phyloP scores from a whole-genome alignment of 2,797 vertebrate species.

The Falco peregrinus region DNA sequence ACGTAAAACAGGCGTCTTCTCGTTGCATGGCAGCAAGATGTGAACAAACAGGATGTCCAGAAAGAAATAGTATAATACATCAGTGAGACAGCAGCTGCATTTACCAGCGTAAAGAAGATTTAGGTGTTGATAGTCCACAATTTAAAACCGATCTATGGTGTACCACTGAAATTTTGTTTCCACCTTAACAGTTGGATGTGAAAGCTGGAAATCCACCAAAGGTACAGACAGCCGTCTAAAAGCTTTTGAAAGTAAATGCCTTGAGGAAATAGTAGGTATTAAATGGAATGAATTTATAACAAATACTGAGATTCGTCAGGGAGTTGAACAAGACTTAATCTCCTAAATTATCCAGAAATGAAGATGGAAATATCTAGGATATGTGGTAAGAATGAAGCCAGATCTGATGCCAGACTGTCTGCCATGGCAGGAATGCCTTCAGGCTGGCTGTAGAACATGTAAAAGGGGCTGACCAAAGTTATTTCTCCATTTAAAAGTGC shows the following conservation, averaged over 20 bases:
- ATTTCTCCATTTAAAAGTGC: not conserved
- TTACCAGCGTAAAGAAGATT: not conserved
- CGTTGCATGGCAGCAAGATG: not conserved
- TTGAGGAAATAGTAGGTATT: slow-evolving; percentile 42
- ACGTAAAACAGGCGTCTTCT: not conserved
- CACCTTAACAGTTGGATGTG: slow-evolving; percentile 51
- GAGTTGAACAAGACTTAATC: slow-evolving; percentile 64
- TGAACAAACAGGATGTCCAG: not conserved
- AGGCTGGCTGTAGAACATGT: not conserved
- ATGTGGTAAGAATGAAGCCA: slow-evolving; percentile 50
- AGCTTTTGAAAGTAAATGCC: slow-evolving; percentile 64
- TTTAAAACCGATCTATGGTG: not conserved
- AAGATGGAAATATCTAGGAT: slow-evolving; percentile 63
- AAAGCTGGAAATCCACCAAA: slow-evolving; percentile 60
- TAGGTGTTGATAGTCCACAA: not conserved
- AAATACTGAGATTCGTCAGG: slow-evolving; percentile 30
- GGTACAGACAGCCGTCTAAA: slow-evolving; percentile 37
- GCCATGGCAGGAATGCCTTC: slow-evolving; percentile 38
- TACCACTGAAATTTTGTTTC: slow-evolving; percentile 40
- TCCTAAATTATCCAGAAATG: slow-evolving; percentile 65
- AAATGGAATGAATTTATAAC: slow-evolving; percentile 63
- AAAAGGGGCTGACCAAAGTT: slow-evolving; percentile 14
- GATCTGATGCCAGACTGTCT: slow-evolving; percentile 63
- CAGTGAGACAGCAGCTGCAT: not conserved
- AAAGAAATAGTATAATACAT: not conserved